Base-by-base conservation (phyloP, 2,888 invertebrate genomes). In the Cancer borealis region DNA sequence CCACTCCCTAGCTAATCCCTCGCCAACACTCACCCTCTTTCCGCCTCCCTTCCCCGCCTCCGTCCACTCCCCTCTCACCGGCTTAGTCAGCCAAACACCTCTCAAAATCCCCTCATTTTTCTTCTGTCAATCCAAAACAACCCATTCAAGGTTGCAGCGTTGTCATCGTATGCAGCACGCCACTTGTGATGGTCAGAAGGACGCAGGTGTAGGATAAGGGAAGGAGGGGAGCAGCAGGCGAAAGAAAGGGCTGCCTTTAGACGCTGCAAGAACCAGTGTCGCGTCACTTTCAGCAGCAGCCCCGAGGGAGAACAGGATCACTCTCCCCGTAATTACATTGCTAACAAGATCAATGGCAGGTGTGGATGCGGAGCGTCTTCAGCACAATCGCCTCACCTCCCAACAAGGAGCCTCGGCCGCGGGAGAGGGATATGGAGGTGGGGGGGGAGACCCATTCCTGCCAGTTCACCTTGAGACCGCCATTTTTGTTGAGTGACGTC, bases 401-500 rank as follows among this genome's bases (percentile, higher is more conserved):
- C 79, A 79, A 30, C 79, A 79, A 79, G 79, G 79, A 79, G 30
- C 79, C 79, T 30, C 30, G 79, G 30, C 14, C 79, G 79, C 79
- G 88, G 21, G 88, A 46, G 46, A 46, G 88, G n/a, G 45, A 46
- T 1, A 88, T 17, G 30, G 88, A 17, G 91, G 21, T 1, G 66
- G 39, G 30, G 91, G 91, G 60, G 47, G 60, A 73, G 60, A 73
- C 91, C 45, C 45, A 79, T 79, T 79, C 73, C 45, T 45, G 73
- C 91, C 73, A 73, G 91, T 91, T 91, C 91, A 91, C 91, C 91
- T 91, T 91, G 91, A 91, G 91, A 91, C 73, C 66, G 91, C 91
- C 91, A 91, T 91, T 91, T 91, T 91, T 91, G 91, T 73, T 91
- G 39, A 45, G 91, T 91, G 91, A 91, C 91, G 91, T 73, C 91